Conservation (phyloP, 2,797 vertebrate genomes). For the Phoxinus dragarum region DNA sequence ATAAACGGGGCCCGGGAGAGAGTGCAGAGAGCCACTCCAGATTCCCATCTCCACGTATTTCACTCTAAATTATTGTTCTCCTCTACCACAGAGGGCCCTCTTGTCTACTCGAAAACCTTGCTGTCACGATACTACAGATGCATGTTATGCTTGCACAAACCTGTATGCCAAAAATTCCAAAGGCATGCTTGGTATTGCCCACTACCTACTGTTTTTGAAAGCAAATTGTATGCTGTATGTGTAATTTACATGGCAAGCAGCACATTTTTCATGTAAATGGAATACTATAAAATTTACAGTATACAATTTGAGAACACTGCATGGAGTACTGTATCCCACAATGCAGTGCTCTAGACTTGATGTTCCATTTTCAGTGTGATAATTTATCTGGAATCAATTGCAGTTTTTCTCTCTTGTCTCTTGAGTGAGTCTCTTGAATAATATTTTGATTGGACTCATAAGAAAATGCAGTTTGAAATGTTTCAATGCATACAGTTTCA, state of each 20-base stretch:
- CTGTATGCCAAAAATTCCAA: neutral
- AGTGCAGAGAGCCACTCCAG: slow-evolving; percentile 61
- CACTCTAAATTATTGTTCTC: slow-evolving; percentile 73
- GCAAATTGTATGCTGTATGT: neutral
- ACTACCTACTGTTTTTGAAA: neutral
- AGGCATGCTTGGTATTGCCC: neutral
- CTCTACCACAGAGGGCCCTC: slow-evolving; percentile 59
- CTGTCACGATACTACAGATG: neutral
- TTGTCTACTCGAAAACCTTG: slow-evolving; percentile 13
- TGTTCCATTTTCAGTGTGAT: neutral
- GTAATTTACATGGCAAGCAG: neutral
- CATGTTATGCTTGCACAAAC: neutral
- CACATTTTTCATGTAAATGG: neutral
- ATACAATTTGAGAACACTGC: neutral
- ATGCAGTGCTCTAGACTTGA: neutral
- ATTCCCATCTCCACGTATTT: slow-evolving; percentile 69
- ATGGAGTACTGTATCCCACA: neutral
- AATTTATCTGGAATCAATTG: neutral
- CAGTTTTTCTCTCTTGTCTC: neutral
- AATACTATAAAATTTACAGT: neutral
- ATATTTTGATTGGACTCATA: neutral
- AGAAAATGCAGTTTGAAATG: neutral
- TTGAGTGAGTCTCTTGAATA: neutral
- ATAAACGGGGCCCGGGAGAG: slow-evolving; percentile 72
- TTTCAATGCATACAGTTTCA: neutral